These are phyloP conservation scores for Enteromius treurensis DNA, from an alignment of 2,797 vertebrate genomes.

Conservation along the genomic window DNA sequence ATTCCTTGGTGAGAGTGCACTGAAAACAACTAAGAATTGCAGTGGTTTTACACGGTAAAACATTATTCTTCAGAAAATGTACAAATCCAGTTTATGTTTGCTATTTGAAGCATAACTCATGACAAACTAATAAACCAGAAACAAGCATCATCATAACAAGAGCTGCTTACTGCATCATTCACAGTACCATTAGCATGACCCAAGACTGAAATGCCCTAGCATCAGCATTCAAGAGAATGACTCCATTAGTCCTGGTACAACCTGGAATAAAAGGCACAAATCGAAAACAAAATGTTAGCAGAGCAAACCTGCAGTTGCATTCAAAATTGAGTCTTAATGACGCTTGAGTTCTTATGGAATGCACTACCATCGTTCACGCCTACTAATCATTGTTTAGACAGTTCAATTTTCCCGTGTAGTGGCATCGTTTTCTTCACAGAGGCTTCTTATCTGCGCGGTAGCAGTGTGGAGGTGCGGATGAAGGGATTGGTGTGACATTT, in stretches of 20 bases:
- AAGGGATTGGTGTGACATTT: conserved; percentile 42
- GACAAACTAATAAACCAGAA: not conserved
- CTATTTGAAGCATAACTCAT: not conserved
- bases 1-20: not conserved
- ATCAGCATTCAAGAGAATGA: not conserved
- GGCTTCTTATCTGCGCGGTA: conserved; percentile 22
- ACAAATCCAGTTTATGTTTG: not conserved
- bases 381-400: conserved; percentile 33
- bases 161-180: conserved; percentile 4
- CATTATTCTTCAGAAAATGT: not conserved
- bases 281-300: not conserved
- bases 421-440: conserved; percentile 16
- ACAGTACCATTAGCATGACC: conserved; percentile 21
- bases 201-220: not conserved
- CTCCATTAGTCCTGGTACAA: not conserved
- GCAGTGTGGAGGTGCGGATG: not conserved
- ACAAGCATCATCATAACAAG: conserved; percentile 2
- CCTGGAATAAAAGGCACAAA: conserved; percentile 4
- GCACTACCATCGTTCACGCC: not conserved
- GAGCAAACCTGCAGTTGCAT: not conserved
- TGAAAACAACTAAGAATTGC: not conserved
- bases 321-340: conserved; percentile 26
- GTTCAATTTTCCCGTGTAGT: conserved; percentile 13
- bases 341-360: not conserved
- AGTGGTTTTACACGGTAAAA: not conserved